These are phyloP conservation scores for Jaculus jaculus DNA, from an alignment of 2,113 vertebrate species.

Conservation along the genomic window DNA sequence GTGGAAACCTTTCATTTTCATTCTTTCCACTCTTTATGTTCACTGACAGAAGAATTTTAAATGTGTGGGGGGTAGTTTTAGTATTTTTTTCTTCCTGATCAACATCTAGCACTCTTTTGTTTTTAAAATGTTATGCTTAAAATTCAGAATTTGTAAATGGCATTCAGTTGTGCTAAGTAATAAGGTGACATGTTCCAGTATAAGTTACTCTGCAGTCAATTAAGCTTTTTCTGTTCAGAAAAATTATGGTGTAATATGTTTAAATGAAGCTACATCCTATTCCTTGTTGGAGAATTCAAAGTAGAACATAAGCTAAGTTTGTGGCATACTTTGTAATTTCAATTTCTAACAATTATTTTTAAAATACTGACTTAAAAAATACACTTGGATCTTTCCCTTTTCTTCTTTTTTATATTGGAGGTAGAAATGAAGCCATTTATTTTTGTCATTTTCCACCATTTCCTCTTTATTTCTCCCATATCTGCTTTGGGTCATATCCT, in stretches of 20 bases:
- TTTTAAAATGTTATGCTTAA: slow-evolving; percentile 46
- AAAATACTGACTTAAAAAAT: slow-evolving; percentile 11
- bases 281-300: slow-evolving; percentile 39
- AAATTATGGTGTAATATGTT: neutral
- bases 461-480: slow-evolving; percentile 58
- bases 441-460: slow-evolving; percentile 65
- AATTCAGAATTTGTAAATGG: slow-evolving; percentile 51
- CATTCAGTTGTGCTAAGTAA: neutral
- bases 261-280: slow-evolving; percentile 45
- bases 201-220: slow-evolving; percentile 9
- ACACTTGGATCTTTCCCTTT: neutral
- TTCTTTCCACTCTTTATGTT: slow-evolving; percentile 30
- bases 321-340: slow-evolving; percentile 9
- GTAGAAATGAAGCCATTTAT: slow-evolving; percentile 50
- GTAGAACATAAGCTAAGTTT: slow-evolving; percentile 26
- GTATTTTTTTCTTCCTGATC: neutral
- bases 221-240: neutral
- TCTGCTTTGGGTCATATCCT: slow-evolving; percentile 49
- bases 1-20: slow-evolving; percentile 30
- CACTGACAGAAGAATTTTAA: slow-evolving; percentile 28
- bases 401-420: slow-evolving; percentile 14
- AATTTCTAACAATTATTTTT: slow-evolving; percentile 22
- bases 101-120: slow-evolving; percentile 27
- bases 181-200: neutral
- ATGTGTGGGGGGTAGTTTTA: neutral